Evolutionary conservation across 2,113 vertebrate species (phyloP), one percentile per base, ranked within the genome.

Genomic region (Pterophyllum scalare): DNA sequence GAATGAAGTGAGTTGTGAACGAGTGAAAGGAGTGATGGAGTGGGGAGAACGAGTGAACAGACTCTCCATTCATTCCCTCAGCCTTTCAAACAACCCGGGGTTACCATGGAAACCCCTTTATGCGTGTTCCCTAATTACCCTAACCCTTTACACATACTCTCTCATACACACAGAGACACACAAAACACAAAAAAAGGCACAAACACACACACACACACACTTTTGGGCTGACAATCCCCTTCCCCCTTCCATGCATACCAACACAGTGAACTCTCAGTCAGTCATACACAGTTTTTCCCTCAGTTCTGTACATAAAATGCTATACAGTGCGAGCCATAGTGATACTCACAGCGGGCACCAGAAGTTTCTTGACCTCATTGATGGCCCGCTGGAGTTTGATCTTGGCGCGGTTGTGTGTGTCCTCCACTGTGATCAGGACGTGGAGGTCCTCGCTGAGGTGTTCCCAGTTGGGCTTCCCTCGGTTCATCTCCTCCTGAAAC

Each of bases 381-480:
- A 97, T 98, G 82, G 98, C 98, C 79, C 97, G 96, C 95, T 97
- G 97, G 93, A 99, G 96, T 76, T 99, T 99, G 94, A 99, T 97
- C 95, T 99, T 97, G 87, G 98, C 98, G 90, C 98, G 96, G 94
- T 99, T 99, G 85, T 98, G 98, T 83, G 98, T 97, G 93, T 99
- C 98, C 94, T 99, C 98, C 96, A 98, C 98, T 70, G 98, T 99
- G 95, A 99, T 98, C 81, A 99, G 94, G 87, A 99, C 98, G 60
- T 99, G 98, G 80, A 99, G 96, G 88, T 99, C 98, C 96, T 99
- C 98, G 89, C 98, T 99, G 89, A 99, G 97, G 87, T 99, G 98
- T 86, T 99, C 98, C 98, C 98, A 99, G 90, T 99, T 99, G 87
- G 98, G 98, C 88, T 99, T 99, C 92, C 98, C 98, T 95, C 98